Percentiles rank a stretch among this genome's conserved stretches.
Evolutionary conservation across 2,113 vertebrate species (phyloP).

Genomic region (Empidonax traillii): DNA sequence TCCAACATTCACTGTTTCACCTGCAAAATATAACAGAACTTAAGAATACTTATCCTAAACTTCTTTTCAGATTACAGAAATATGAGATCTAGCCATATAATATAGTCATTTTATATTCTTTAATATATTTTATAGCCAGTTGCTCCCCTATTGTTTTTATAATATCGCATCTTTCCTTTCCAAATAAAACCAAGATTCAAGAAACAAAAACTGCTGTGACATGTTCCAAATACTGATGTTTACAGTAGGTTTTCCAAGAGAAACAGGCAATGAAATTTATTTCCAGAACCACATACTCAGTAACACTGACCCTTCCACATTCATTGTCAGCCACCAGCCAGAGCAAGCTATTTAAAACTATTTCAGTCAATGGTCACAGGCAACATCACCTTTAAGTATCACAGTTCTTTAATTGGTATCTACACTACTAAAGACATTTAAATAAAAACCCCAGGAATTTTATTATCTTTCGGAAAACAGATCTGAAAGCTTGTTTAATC

Average conservation of each 20-base stretch:
- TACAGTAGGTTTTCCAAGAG: not conserved
- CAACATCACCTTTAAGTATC: not conserved
- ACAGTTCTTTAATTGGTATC: not conserved
- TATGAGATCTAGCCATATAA: not conserved
- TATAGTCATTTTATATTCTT: not conserved
- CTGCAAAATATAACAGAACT: slow-evolving; percentile 72
- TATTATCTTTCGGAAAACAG: not conserved
- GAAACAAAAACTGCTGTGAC: not conserved
- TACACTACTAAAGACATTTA: not conserved
- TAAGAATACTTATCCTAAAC: not conserved
- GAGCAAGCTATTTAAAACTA: not conserved
- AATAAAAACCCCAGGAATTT: not conserved
- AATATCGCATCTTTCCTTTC: not conserved
- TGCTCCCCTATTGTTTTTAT: not conserved
- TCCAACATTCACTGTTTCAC: slow-evolving; percentile 87
- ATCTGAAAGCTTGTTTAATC: not conserved
- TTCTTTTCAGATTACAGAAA: not conserved
- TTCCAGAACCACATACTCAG: not conserved
- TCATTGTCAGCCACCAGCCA: not conserved
- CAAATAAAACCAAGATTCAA: not conserved
- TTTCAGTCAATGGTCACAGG: not conserved
- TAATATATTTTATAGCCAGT: not conserved
- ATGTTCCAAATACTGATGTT: not conserved
- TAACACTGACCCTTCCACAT: not conserved
- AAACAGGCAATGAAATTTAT: not conserved